Base-by-base conservation (phyloP, 2,888 invertebrate genomes). In the Ichneumon xanthorius region DNA sequence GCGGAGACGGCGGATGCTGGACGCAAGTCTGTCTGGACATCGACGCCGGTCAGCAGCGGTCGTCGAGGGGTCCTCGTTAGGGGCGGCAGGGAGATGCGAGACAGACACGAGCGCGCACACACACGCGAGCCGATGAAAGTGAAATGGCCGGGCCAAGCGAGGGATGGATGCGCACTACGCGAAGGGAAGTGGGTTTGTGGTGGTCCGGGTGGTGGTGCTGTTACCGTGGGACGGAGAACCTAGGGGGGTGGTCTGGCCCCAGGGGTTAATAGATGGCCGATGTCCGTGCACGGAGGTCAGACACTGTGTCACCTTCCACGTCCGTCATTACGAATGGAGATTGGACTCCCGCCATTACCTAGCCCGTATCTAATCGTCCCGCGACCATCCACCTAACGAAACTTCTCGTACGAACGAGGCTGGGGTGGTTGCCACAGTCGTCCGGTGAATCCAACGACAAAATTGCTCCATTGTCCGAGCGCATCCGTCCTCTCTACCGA, bases 251-350 rank as follows among this genome's bases (percentile, higher is more conserved):
- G 68, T 30, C 61, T 58, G 53, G 77, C 77, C 90, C 89, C 82
- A 85, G 89, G 92, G 92, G 92, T 92, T 92, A 92, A 92, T 92
- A 92, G 92, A 92, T 92, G 91, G 90, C 91, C 91, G 89, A 90
- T 91, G 91, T 91, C 90, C 90, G 88, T 76, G 87, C 87, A 82
- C 87, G 82, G 89, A 90, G 90, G 92, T 91, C 91, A 91, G 90
- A 91, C 90, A 90, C 90, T 90, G 92, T 89, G 91, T 92, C 91
- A 92, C 90, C 91, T 90, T 90, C 90, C 89, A 90, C 90, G 91
- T 90, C 88, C 91, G 90, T 92, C 91, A 91, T 92, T 92, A 91
- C 92, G 89, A 90, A 92, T 92, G 92, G 92, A 92, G 91, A 92
- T 92, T 92, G 91, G 89, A 91, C 89, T 86, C 85, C 88, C 87